Evolutionary conservation across 2,113 vertebrate species (phyloP), one percentile per base, ranked within the genome.

Genomic region (Noctilio leporinus): DNA sequence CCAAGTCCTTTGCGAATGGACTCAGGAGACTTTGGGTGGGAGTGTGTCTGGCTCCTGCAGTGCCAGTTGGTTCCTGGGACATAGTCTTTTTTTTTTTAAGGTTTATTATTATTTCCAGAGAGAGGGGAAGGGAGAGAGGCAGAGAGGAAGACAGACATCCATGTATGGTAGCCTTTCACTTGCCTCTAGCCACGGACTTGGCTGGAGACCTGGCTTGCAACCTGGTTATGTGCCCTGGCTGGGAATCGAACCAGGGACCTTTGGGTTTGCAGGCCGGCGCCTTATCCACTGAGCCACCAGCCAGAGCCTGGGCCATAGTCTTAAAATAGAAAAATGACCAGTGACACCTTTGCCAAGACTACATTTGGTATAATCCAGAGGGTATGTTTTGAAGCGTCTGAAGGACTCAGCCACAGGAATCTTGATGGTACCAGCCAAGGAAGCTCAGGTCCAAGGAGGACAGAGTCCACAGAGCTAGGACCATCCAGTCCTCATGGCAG

Each of bases 301-400:
- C n/a, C n/a, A n/a, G n/a, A n/a, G n/a, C 93, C 93, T 24, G 89
- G 94, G 77, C 94, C 62, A 70, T 92, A 82, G 43, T 95, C 96
- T 96, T 96, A 97, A 97, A 97, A 97, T 97, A 97, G 97, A 96
- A 95, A 95, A 97, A 96, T 96, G 96, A 97, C 95, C 75, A 92
- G 94, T 89, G 84, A 78, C 7, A 85, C 10, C 62, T 77, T 51
- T 94, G 96, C 97, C 97, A 96, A 85, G 49, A 75, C 67, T 82
- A 75, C 95, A 86, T 89, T 96, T 91, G 94, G 75, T 94, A 62
- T 95, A 91, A 96, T 95, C 96, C 95, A 45, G 94, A 70, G 95
- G 95, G 57, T 92, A 92, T 96, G 96, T 96, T 97, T 94, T 93
- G 89, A 97, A 97, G 95, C 95, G 91, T 95, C 91, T 82, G 88